These are phyloP conservation scores for Muscina levida DNA, from an alignment of 2,888 invertebrate genomes.

Conservation along the genomic window DNA sequence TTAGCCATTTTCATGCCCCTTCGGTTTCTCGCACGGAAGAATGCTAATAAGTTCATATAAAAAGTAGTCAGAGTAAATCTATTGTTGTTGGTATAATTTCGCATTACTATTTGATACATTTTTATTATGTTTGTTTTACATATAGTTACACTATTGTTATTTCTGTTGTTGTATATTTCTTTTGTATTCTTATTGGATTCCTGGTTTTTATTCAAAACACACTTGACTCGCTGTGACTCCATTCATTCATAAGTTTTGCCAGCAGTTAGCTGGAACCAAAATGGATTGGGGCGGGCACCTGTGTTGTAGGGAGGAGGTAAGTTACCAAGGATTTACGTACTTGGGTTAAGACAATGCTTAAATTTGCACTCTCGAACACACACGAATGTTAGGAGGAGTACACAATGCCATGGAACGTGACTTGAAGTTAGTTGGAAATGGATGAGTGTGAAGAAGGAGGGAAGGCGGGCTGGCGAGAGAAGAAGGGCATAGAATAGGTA, in stretches of 20 bases:
- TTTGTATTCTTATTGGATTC: background rate
- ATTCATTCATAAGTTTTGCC: slow-evolving; percentile 48
- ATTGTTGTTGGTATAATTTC: background rate
- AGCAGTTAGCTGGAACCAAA: background rate
- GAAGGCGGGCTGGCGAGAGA: too few species aligned
- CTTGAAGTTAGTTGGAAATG: slow-evolving; percentile 39
- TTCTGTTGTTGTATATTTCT: background rate
- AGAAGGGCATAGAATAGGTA: too few species aligned
- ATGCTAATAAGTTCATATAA: slow-evolving; percentile 1
- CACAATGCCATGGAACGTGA: slow-evolving; percentile 45
- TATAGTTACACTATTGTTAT: too few species aligned
- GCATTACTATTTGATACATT: slow-evolving; percentile 11
- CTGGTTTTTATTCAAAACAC: slow-evolving; percentile 42
- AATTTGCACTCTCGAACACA: slow-evolving; percentile 5
- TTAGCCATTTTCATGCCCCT: too few species aligned
- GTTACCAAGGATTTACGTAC: background rate
- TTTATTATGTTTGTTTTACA: slow-evolving; percentile 12
- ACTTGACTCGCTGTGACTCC: slow-evolving; percentile 35
- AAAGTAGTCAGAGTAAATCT: background rate
- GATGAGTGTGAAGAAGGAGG: background rate
- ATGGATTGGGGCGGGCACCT: background rate
- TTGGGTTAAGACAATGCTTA: slow-evolving; percentile 49
- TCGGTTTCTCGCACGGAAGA: background rate
- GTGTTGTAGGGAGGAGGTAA: background rate
- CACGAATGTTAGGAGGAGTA: background rate